phyloP scores from a whole-genome alignment of 2,888 invertebrate genomes.

The Pammene aurita region DNA sequence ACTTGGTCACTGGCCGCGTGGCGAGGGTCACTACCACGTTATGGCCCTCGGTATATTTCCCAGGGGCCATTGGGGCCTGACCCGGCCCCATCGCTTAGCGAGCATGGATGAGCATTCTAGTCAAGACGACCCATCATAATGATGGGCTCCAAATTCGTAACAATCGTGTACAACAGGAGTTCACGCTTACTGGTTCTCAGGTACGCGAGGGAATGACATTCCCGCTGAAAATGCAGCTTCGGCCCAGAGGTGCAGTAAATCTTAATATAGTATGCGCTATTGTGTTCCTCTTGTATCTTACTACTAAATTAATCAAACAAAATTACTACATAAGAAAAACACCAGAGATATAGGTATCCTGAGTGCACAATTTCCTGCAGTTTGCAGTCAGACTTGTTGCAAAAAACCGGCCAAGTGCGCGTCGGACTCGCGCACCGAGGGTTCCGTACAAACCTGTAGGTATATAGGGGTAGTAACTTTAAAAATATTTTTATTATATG shows the following conservation, averaged over 20 bases:
- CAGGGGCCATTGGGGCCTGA: slow-evolving; percentile 59
- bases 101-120: neutral
- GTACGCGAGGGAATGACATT: neutral
- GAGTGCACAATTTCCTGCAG: neutral
- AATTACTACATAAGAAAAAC: slow-evolving; percentile 30
- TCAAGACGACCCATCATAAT: neutral
- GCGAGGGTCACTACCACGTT: slow-evolving; percentile 57
- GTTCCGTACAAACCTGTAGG: too few relatives aligned
- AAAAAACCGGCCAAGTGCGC: too few relatives aligned
- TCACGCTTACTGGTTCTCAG: neutral
- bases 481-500: too few relatives aligned
- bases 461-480: too few relatives aligned
- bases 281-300: slow-evolving; percentile 41
- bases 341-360: neutral
- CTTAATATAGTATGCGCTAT: slow-evolving; percentile 64
- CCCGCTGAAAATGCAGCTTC: slow-evolving; percentile 63
- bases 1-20: slow-evolving; percentile 50
- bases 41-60: slow-evolving; percentile 67
- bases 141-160: neutral
- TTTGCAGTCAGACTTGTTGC: neutral
- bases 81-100: slow-evolving; percentile 4
- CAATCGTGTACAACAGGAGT: neutral
- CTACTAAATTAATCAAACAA: slow-evolving; percentile 47
- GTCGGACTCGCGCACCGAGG: too few relatives aligned
- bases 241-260: slow-evolving; percentile 71